A percentile compares a stretch with the other conserved stretches of the same genome.
Conservation (phyloP, 2,113 vertebrate genomes). For the Tautogolabrus adspersus region DNA sequence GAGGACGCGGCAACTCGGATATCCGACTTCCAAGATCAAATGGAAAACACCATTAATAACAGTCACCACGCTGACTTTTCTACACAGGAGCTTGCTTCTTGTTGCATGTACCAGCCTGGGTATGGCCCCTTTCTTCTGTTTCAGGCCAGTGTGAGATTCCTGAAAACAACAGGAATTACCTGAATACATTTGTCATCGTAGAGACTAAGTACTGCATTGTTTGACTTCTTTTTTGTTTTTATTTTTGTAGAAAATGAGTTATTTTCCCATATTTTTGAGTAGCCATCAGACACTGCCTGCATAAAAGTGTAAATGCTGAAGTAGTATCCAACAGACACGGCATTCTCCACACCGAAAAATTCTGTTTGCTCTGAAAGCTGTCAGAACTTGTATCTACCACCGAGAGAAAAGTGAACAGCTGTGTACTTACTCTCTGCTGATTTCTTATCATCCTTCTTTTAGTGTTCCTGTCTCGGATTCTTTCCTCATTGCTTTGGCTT, state of each 20-base stretch:
- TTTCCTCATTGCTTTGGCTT: constrained; percentile 1
- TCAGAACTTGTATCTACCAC: constrained; percentile 14
- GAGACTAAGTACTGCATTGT: too few species aligned
- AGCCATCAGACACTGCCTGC: not conserved
- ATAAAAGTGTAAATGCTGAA: not conserved
- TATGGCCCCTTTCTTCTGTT: too few species aligned
- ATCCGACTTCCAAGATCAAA: too few species aligned
- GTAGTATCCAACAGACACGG: not conserved
- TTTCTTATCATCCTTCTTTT: constrained; percentile 21
- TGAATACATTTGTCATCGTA: too few species aligned
- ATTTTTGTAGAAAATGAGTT: not conserved
- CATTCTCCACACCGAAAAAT: not conserved
- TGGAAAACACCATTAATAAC: too few species aligned
- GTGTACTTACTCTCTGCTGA: constrained; percentile 12
- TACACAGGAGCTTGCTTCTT: too few species aligned
- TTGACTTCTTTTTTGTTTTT: not conserved
- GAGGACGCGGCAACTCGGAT: too few species aligned
- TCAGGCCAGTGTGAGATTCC: too few species aligned
- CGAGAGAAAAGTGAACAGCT: constrained; percentile 18
- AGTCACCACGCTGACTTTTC: too few species aligned
- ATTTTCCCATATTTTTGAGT: not conserved
- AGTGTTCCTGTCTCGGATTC: not conserved
- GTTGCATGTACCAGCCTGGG: too few species aligned
- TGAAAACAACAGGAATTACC: too few species aligned
- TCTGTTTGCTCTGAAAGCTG: constrained; percentile 20